These are phyloP conservation scores for Meandrina meandrites DNA, from an alignment of 92 coral and sea anemone species.

Conservation along the genomic window DNA sequence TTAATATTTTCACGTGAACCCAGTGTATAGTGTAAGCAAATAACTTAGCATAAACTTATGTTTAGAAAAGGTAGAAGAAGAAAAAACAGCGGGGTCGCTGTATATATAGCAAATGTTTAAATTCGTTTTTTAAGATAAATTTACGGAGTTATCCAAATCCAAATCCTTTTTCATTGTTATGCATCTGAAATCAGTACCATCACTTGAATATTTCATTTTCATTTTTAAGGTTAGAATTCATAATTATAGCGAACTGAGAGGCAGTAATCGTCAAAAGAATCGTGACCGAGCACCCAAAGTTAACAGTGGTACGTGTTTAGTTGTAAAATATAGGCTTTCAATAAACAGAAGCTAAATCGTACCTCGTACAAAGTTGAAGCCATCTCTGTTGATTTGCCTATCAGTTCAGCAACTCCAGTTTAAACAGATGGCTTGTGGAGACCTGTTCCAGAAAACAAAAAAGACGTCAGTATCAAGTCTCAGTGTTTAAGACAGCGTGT, in stretches of 20 bases:
- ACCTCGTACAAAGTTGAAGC: constrained; percentile 42
- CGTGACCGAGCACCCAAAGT: background rate
- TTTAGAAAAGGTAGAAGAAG: background rate
- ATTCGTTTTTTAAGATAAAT: background rate
- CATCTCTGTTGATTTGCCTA: background rate
- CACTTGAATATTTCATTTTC: background rate
- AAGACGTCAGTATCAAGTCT: constrained; percentile 3
- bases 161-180: background rate
- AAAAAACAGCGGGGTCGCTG: no score
- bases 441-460: background rate
- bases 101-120: background rate
- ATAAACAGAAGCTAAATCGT: background rate
- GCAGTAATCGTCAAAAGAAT: background rate
- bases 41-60: background rate
- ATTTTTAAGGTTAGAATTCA: background rate
- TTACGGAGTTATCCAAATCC: background rate
- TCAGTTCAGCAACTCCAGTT: constrained; percentile 18
- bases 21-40: background rate
- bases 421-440: constrained; percentile 31
- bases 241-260: background rate
- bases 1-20: background rate
- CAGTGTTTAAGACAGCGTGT: background rate
- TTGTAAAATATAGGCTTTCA: background rate
- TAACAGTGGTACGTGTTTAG: background rate
- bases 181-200: background rate